These are phyloP conservation scores for Ectropis crepuscularia DNA, from an alignment of 2,888 invertebrate species.

Conservation along the genomic window DNA sequence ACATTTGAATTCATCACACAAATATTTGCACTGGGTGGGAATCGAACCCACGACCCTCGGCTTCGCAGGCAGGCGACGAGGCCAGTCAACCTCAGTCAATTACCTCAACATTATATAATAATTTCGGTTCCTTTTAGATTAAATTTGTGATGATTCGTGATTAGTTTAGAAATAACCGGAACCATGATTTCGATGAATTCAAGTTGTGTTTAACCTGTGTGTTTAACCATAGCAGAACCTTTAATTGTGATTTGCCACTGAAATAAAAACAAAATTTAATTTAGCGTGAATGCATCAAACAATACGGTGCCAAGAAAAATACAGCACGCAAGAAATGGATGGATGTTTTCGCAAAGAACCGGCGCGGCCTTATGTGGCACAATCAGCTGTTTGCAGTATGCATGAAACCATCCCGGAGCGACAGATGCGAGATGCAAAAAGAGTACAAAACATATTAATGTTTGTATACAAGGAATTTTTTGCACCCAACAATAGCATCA, in stretches of 20 bases:
- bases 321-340: constrained; percentile 58
- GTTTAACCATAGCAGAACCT: no score
- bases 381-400: constrained; percentile 81
- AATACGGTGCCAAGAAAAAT: constrained; percentile 47
- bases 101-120: no score
- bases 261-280: constrained; percentile 13
- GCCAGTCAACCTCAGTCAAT: no score
- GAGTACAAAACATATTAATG: constrained; percentile 61
- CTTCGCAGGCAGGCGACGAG: no score
- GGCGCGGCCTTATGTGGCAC: constrained; percentile 64
- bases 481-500: constrained; percentile 35
- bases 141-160: no score
- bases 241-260: no score
- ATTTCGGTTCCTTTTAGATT: no score
- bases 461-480: constrained; percentile 63
- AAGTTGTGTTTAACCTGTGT: no score
- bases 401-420: constrained; percentile 74
- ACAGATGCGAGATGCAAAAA: constrained; percentile 65
- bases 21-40: no score
- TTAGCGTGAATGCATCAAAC: constrained; percentile 44
- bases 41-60: no score
- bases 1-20: no score
- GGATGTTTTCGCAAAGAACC: constrained; percentile 73
- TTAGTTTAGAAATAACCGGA: background rate
- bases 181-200: no score